A percentile compares a stretch with the other conserved stretches of the same genome.
These are phyloP conservation scores for Anorthoa munda DNA, from an alignment of 2,888 invertebrate species.

Conservation along the genomic window DNA sequence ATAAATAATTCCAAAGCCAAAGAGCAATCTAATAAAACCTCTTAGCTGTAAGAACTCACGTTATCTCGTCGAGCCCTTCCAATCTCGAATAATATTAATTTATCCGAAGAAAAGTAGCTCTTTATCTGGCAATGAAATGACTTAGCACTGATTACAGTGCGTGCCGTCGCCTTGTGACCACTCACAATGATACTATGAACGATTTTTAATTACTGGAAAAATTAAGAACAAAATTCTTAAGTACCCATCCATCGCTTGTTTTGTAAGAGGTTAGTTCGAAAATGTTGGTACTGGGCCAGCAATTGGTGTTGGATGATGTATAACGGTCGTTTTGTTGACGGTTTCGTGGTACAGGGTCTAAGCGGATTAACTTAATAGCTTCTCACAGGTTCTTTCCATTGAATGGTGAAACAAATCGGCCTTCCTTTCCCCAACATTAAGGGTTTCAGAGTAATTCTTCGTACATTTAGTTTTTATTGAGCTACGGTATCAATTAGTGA, in stretches of 20 bases:
- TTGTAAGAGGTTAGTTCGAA: accelerated
- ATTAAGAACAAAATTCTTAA: accelerated
- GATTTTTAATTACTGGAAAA: conserved; percentile 56
- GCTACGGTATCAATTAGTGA: conserved; percentile 68
- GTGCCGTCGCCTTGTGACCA: conserved; percentile 63
- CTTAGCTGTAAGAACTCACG: conserved; percentile 48
- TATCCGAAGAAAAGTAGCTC: conserved; percentile 77
- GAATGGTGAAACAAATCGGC: conserved; percentile 83
- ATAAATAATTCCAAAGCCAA: conserved; percentile 44
- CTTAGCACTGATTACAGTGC: conserved; percentile 83
- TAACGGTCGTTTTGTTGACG: accelerated
- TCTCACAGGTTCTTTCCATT: conserved; percentile 83
- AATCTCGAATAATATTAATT: conserved; percentile 81
- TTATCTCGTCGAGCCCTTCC: conserved; percentile 65
- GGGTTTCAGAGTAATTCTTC: conserved; percentile 71
- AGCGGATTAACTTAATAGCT: conserved; percentile 84
- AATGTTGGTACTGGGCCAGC: accelerated
- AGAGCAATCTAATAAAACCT: conserved; percentile 58
- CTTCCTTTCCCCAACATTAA: conserved; percentile 74
- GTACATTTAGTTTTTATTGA: conserved; percentile 67
- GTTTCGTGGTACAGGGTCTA: conserved; percentile 53
- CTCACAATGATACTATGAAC: conserved; percentile 38
- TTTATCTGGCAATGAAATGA: conserved; percentile 81
- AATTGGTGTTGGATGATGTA: conserved; percentile 16
- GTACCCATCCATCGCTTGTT: conserved; percentile 21